Conservation (phyloP, 2,113 vertebrate genomes). For the Antechinus stuartii region DNA sequence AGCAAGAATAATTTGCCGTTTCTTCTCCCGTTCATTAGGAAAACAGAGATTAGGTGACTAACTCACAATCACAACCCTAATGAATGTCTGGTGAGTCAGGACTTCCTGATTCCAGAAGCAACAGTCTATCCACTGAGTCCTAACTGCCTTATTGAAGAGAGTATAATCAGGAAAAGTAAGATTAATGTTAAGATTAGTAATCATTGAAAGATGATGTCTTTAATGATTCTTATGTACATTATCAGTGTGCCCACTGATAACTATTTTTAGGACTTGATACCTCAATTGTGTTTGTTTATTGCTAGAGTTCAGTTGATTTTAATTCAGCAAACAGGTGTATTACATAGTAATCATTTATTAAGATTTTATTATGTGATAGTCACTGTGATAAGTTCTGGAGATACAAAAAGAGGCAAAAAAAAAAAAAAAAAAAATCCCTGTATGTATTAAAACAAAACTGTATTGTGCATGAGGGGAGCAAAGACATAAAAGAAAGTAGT, state of each 20-base stretch:
- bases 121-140: background rate
- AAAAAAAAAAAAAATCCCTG: background rate
- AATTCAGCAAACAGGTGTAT: background rate
- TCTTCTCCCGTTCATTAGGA: background rate
- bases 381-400: background rate
- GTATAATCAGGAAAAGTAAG: background rate
- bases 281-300: background rate
- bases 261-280: background rate
- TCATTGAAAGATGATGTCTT: background rate
- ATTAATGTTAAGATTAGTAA: background rate
- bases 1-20: background rate
- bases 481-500: background rate
- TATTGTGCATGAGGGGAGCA: background rate
- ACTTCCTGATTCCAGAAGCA: background rate
- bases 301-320: background rate
- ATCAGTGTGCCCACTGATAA: background rate
- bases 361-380: background rate
- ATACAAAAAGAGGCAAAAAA: background rate
- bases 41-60: background rate
- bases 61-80: background rate
- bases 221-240: background rate
- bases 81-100: background rate
- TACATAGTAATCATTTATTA: background rate
- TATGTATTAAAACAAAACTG: background rate
- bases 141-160: background rate